These are phyloP conservation scores for Acronicta alni DNA, from an alignment of 2,888 invertebrate species.

Conservation along the genomic window DNA sequence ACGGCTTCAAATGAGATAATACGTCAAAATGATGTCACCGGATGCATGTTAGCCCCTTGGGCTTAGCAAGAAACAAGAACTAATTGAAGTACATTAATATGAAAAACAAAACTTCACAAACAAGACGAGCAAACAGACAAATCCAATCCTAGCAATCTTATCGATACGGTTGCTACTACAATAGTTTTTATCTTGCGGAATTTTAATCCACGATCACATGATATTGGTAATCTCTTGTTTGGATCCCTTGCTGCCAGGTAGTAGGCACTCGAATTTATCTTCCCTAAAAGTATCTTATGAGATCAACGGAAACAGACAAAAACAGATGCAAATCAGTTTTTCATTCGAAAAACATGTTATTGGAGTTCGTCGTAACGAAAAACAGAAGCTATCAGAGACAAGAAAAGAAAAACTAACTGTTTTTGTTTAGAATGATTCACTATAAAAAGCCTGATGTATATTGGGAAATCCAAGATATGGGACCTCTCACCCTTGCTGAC, in stretches of 20 bases:
- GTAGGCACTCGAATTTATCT: slow-evolving; percentile 27
- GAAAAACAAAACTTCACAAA: slow-evolving; percentile 15
- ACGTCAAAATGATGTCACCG: not conserved
- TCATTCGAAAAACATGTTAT: slow-evolving; percentile 15
- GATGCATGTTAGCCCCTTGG: not conserved
- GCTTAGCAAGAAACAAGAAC: not conserved
- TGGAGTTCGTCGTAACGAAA: slow-evolving; percentile 2
- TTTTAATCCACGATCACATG: slow-evolving; percentile 41
- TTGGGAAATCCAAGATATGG: not conserved
- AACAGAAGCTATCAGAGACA: slow-evolving; percentile 3
- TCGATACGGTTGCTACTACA: slow-evolving; percentile 30
- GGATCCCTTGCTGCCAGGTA: slow-evolving; percentile 8
- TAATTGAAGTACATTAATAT: not conserved
- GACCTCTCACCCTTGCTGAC: slow-evolving; percentile 17
- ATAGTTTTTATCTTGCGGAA: slow-evolving; percentile 32
- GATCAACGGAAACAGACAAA: slow-evolving; percentile 20
- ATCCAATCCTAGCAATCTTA: slow-evolving; percentile 32
- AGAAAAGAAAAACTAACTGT: not conserved
- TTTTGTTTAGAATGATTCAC: not conserved
- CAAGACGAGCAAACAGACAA: slow-evolving; percentile 17
- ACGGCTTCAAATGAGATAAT: not conserved
- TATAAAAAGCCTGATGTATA: not conserved
- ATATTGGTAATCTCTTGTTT: slow-evolving; percentile 27
- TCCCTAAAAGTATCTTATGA: not conserved
- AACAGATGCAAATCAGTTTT: slow-evolving; percentile 12